Conservation (phyloP, 2,113 vertebrate genomes). For the Myocastor coypus region DNA sequence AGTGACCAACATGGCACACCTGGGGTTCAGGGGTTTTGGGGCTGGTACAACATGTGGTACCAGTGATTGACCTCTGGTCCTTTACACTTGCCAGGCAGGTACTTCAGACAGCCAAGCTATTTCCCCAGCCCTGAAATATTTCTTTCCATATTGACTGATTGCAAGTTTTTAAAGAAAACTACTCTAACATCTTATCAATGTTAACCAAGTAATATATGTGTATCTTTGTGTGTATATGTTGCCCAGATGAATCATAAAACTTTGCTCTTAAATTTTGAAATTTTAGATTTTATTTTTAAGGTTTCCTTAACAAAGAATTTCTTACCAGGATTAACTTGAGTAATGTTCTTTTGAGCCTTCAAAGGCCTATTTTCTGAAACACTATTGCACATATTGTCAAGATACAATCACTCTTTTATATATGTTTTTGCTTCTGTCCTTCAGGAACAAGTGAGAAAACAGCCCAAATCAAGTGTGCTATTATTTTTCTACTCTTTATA, state of each 20-base stretch:
- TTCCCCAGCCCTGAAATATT: no score
- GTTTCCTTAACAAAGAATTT: neutral
- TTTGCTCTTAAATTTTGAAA: conserved; percentile 35
- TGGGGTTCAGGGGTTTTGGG: no score
- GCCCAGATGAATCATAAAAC: neutral
- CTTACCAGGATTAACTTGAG: neutral
- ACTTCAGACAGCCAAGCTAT: no score
- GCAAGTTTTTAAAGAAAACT: conserved; percentile 51
- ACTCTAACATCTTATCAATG: neutral
- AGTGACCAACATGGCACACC: no score
- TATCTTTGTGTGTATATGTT: neutral
- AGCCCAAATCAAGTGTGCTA: no score
- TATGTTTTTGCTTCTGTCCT: neutral
- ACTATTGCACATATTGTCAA: neutral
- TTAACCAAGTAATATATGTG: neutral
- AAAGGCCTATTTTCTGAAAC: neutral
- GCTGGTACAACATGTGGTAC: no score
- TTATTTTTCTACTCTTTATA: no score
- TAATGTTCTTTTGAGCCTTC: neutral
- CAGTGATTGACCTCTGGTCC: no score
- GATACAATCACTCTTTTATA: neutral
- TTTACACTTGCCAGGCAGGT: no score
- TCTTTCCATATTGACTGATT: neutral
- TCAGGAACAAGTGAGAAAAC: neutral
- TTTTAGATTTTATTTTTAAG: conserved; percentile 48